Evolutionary conservation across 2,797 vertebrate species (phyloP).

Genomic region (Loriculus beryllinus): DNA sequence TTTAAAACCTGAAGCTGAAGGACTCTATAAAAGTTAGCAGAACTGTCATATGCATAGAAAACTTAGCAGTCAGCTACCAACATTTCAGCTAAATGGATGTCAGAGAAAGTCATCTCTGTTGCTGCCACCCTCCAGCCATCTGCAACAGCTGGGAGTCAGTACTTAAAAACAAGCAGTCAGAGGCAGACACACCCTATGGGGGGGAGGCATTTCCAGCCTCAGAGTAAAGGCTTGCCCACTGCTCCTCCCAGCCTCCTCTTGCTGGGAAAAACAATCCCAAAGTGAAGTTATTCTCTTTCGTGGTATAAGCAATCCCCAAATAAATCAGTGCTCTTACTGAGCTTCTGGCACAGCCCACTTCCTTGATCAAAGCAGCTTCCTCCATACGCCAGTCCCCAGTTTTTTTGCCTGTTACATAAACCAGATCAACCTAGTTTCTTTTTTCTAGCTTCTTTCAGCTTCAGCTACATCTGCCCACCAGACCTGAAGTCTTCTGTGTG

Average conservation of each 20-base stretch:
- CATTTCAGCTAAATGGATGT: not conserved
- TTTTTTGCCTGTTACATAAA: slow-evolving; percentile 28
- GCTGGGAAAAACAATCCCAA: slow-evolving; percentile 55
- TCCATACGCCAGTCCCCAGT: not conserved
- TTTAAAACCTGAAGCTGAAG: not conserved
- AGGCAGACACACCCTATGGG: slow-evolving; percentile 34
- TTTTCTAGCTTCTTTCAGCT: slow-evolving; percentile 21
- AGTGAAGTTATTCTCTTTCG: slow-evolving; percentile 38
- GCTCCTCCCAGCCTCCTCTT: slow-evolving; percentile 51
- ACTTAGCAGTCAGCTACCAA: not conserved
- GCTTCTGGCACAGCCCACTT: not conserved
- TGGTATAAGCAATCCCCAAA: slow-evolving; percentile 25
- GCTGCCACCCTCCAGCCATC: slow-evolving; percentile 43
- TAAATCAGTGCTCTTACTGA: slow-evolving; percentile 30
- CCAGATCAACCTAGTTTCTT: slow-evolving; percentile 42
- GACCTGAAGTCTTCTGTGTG: slow-evolving; percentile 15
- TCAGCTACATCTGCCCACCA: slow-evolving; percentile 57
- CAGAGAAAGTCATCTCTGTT: not conserved
- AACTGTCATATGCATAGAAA: not conserved
- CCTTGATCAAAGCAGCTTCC: slow-evolving; percentile 26
- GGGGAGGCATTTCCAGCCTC: slow-evolving; percentile 12
- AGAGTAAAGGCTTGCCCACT: slow-evolving; percentile 27
- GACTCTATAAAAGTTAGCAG: not conserved
- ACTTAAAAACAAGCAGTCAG: slow-evolving; percentile 29
- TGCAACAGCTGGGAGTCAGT: slow-evolving; percentile 40